Percentiles rank a stretch among this genome's conserved stretches.
These are phyloP conservation scores for Acrobasis repandana DNA, from an alignment of 2,888 invertebrate genomes.

Conservation along the genomic window DNA sequence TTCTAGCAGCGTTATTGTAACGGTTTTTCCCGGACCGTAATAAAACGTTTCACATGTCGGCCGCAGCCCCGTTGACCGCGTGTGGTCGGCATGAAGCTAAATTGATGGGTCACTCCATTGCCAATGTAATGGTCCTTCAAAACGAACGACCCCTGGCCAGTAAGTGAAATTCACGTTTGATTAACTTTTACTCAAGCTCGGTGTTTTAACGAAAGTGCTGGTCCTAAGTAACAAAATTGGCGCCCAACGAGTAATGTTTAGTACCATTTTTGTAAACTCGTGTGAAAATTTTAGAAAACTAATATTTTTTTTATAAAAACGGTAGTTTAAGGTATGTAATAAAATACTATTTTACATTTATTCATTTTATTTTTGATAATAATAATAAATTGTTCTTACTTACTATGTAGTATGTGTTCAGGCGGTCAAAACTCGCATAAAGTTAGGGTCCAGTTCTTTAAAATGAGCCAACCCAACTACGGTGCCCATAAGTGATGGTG, in stretches of 20 bases:
- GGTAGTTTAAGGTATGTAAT: no score
- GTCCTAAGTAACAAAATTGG: constrained; percentile 28
- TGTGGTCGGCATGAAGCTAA: constrained; percentile 77
- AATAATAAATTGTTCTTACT: no score
- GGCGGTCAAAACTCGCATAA: no score
- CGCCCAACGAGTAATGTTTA: constrained; percentile 22
- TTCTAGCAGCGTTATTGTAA: constrained; percentile 66
- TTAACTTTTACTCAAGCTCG: constrained; percentile 69
- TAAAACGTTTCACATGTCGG: constrained; percentile 78
- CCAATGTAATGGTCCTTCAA: constrained; percentile 80
- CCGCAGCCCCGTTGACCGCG: constrained; percentile 64
- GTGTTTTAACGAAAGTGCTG: constrained; percentile 40
- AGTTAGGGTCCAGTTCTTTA: no score
- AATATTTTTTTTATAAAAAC: no score
- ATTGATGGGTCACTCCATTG: constrained; percentile 81
- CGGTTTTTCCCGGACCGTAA: constrained; percentile 71
- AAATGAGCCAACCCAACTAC: no score
- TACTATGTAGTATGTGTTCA: no score
- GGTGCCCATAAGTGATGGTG: no score
- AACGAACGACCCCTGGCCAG: constrained; percentile 72
- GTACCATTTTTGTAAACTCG: constrained; percentile 21
- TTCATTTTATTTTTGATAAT: no score
- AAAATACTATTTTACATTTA: no score
- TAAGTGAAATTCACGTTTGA: constrained; percentile 79
- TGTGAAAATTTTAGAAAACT: constrained; percentile 14